Percentiles rank a stretch among this genome's conserved stretches.
Evolutionary conservation across 2,113 vertebrate genomes (phyloP).

Genomic region (Hippocampus barbouri): DNA sequence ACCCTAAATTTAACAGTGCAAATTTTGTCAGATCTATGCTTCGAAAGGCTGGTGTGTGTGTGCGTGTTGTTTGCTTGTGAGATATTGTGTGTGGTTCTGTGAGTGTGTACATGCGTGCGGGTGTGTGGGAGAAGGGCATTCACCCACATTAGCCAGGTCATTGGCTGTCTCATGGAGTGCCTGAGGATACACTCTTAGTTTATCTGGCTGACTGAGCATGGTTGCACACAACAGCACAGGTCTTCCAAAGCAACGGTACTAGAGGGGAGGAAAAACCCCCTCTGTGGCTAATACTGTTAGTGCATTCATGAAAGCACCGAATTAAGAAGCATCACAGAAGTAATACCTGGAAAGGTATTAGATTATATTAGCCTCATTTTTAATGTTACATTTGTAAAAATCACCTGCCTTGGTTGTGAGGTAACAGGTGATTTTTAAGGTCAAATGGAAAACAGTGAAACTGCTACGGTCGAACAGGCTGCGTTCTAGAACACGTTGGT

Average conservation of each 20-base stretch:
- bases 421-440: neutral
- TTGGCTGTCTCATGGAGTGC: slow-evolving; percentile 48
- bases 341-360: slow-evolving; percentile 4
- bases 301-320: slow-evolving; percentile 15
- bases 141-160: slow-evolving; percentile 62
- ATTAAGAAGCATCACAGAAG: slow-evolving; percentile 22
- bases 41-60: slow-evolving; percentile 15
- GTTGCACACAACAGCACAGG: slow-evolving; percentile 47
- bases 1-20: neutral
- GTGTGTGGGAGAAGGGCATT: slow-evolving; percentile 27
- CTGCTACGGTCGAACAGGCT: neutral
- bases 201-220: slow-evolving; percentile 57
- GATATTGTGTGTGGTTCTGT: slow-evolving; percentile 3
- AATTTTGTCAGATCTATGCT: slow-evolving; percentile 7
- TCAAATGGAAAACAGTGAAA: neutral
- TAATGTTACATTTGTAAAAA: neutral
- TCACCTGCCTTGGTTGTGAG: neutral
- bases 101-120: slow-evolving; percentile 4
- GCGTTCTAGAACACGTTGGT: neutral
- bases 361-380: neutral
- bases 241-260: slow-evolving; percentile 31
- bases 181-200: slow-evolving; percentile 61
- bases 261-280: neutral
- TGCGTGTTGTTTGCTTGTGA: neutral
- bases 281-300: slow-evolving; percentile 25